Evolutionary conservation across 2,888 invertebrate species (phyloP), one percentile per base, ranked within the genome.

Genomic region (Neoaliturus tenellus): DNA sequence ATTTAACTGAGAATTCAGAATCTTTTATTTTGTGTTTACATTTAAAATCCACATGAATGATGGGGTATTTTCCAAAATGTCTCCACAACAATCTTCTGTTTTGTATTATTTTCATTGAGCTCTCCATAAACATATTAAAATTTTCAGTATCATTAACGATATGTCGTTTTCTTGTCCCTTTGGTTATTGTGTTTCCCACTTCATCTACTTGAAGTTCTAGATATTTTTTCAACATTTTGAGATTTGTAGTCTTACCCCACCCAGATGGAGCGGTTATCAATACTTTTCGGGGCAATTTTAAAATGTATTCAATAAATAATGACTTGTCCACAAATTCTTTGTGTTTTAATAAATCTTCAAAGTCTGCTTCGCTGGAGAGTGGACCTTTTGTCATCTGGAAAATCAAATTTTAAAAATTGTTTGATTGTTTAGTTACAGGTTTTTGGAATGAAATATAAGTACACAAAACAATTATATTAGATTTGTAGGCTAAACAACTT

Each of bases 1-100:
- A 71, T 28, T 23, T 71, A 5, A 71, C 71, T 71, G 71, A 35
- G 23, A n/a, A 39, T 71, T 71, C 71, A 23, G 71, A 71, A n/a
- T 71, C 71, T 17, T 71, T 71, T 71, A 71, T 71, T 39, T 71
- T 71, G 41, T 71, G 41, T 39, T 71, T 4, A 71, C 71, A 71
- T 39, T 71, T 71, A 23, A 71, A 71, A 31, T 71, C 39, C 6
- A 71, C 71, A 20, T 71, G 39, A 10, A 71, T 20, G 10, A 71
- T 20, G 3, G 71, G 71, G 17, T 39, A 71, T 41, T 71, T 71
- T 41, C 71, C 71, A 71, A 71, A 71, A 41, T 71, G 41, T n/a
- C 41, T 23, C 20, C 39, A 10, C 71, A 71, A 39, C 14, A 71
- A 28, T 71, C 39, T 71, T 25, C 39, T 71, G 39, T 71, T 35